These are phyloP conservation scores for Steatornis caripensis DNA, from an alignment of 2,113 vertebrate genomes.

Conservation along the genomic window DNA sequence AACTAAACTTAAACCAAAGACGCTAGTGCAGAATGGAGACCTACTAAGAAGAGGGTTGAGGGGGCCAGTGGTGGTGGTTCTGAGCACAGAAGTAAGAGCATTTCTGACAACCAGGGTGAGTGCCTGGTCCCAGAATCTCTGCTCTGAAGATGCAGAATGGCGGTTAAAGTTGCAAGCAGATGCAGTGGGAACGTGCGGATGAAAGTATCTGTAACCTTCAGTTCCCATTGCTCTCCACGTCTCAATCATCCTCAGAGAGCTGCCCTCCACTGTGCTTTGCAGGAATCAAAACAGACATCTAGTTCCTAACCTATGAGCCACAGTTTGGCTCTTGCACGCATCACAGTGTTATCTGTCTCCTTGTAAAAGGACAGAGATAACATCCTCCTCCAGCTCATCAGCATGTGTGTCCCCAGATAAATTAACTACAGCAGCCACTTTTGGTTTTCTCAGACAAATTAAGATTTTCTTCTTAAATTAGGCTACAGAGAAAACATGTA, in stretches of 20 bases:
- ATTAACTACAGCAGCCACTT: neutral
- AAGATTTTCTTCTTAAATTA: neutral
- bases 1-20: neutral
- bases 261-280: neutral
- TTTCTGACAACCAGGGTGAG: neutral
- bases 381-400: neutral
- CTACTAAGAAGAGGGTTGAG: neutral
- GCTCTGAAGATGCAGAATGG: neutral
- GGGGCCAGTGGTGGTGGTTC: neutral
- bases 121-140: neutral
- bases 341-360: neutral
- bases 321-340: neutral
- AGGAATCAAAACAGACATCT: neutral
- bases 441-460: slow-evolving; percentile 37
- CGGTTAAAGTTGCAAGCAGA: neutral
- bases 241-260: neutral
- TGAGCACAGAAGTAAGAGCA: neutral
- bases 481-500: neutral
- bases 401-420: neutral
- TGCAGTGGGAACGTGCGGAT: neutral
- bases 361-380: slow-evolving; percentile 24
- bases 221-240: neutral
- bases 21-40: neutral
- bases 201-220: neutral
- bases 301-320: accelerated